A percentile compares a stretch with the other conserved stretches of the same genome.
phyloP scores from a whole-genome alignment of 2,113 vertebrate species.

The Pardalotus punctatus region DNA sequence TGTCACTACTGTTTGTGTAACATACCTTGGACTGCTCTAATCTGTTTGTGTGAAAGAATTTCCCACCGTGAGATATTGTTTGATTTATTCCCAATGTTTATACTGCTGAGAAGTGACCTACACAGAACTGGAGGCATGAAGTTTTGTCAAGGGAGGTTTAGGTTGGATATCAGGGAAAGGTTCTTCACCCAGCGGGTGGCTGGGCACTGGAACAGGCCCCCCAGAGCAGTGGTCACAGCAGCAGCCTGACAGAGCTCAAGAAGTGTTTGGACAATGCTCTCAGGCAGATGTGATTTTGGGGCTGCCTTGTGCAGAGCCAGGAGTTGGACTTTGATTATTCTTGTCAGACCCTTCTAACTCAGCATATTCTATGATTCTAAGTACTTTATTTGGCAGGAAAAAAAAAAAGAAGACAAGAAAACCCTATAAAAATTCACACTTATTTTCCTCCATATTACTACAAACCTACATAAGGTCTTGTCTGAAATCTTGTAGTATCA shows the following conservation, averaged over 20 bases:
- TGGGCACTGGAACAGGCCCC: background rate
- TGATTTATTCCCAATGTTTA: constrained; percentile 38
- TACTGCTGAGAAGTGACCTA: constrained; percentile 9
- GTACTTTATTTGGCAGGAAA: background rate
- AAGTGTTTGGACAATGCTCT: background rate
- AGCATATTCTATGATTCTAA: background rate
- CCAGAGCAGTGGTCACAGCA: background rate
- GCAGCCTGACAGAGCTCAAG: background rate
- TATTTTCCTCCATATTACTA: background rate
- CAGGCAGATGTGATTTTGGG: background rate
- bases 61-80: constrained; percentile 48
- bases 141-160: background rate
- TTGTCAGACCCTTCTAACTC: background rate
- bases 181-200: background rate
- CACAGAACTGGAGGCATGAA: background rate
- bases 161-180: background rate
- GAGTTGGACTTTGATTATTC: background rate
- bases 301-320: background rate
- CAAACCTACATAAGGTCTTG: background rate
- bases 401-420: background rate
- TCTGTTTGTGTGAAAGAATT: constrained; percentile 51
- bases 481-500: background rate
- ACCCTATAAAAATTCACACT: background rate
- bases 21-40: constrained; percentile 18
- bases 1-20: constrained; percentile 27